phyloP scores from a whole-genome alignment of 2,888 invertebrate species.

The Glyphotaelius pellucidus region DNA sequence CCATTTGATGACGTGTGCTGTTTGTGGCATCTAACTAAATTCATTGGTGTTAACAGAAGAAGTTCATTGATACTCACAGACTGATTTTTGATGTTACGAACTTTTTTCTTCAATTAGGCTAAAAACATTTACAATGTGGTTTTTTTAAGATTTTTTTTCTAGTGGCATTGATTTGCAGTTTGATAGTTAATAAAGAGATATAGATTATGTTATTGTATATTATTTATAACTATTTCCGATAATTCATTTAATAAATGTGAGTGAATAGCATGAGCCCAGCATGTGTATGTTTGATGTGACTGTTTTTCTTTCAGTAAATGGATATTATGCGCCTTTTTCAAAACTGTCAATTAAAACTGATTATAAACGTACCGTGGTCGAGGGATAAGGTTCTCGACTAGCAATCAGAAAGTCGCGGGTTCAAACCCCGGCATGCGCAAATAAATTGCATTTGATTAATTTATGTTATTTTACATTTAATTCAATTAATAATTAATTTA shows the following conservation, averaged over 20 bases:
- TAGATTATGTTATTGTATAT: not conserved
- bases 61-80: too few species aligned
- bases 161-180: not conserved
- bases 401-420: too few species aligned
- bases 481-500: too few species aligned
- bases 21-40: too few species aligned
- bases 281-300: conserved; percentile 27
- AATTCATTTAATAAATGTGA: conserved; percentile 2
- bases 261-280: conserved; percentile 27
- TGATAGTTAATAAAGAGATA: not conserved
- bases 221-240: not conserved
- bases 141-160: not conserved
- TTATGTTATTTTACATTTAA: too few species aligned
- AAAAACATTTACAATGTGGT: not conserved
- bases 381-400: too few species aligned
- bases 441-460: too few species aligned
- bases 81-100: too few species aligned
- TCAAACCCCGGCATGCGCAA: too few species aligned
- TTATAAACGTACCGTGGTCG: not conserved
- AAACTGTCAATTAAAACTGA: not conserved
- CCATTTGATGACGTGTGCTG: not conserved
- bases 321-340: not conserved
- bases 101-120: not conserved
- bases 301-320: not conserved
- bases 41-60: too few species aligned